Evolutionary conservation across 1,140 invertebrate genomes (phyloP), one percentile per base, ranked within the genome.

Genomic region (Zaprionus capensis): DNA sequence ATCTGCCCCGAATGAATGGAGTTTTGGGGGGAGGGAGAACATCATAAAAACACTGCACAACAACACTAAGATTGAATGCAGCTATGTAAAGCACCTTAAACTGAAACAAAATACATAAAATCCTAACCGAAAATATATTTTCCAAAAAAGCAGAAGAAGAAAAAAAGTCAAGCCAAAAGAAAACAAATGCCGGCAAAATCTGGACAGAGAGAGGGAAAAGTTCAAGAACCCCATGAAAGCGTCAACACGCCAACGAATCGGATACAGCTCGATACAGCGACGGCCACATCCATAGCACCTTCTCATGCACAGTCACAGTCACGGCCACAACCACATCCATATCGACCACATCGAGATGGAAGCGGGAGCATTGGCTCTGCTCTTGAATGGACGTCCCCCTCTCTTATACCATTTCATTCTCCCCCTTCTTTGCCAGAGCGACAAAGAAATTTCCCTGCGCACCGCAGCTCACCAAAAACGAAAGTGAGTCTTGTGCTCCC

Each of bases 201-300:
- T 65, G 44, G 53, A 12, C 51, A 57, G 58, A 59, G 58, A 59
- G 46, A 59, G 46, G 63, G 55, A 63, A 82, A 82, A 86, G 83
- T 86, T 86, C 83, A 87, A 82, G 83, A 87, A 83, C 84, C 83
- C 80, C 80, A 80, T 87, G 84, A 88, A 87, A 80, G 55, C 71
- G 44, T 71, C 82, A 86, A 65, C 74, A 65, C 74, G 55, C 31
- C 70, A 72, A 58, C 28, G 49, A 71, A 44, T 65, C 56, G 63
- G 28, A 67, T 70, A 14, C 20, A 46, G 49, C 31, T 73, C 55
- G 62, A 76, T 51, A 68, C 75, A 75, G 75, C 61, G 64, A 69
- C 31, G 71, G 28, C 70, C 26, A 41, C 51, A 41, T 28, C 34
- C 17, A 11, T 34, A 34, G 31, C 31, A 34, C 31, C 31, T 34